Conservation (phyloP, 2,797 vertebrate species). For the Crocidura indochinensis region DNA sequence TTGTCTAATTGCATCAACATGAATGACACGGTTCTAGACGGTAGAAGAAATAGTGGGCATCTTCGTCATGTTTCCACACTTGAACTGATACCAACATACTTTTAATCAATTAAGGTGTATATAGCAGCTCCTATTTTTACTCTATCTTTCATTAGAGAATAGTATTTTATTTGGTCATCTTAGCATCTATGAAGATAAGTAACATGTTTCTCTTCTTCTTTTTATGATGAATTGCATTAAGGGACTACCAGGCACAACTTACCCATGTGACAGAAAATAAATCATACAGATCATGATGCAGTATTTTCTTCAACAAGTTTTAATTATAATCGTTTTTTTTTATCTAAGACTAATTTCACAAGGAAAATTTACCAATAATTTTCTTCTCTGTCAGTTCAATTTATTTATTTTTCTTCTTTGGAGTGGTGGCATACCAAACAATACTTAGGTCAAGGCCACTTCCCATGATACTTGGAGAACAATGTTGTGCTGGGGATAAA, state of each 20-base stretch:
- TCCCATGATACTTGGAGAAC: no score
- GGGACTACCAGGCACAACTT: not conserved
- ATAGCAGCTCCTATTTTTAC: not conserved
- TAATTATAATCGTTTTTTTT: no score
- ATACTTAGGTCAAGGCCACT: no score
- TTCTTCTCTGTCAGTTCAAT: no score
- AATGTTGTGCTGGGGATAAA: no score
- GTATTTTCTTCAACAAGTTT: not conserved
- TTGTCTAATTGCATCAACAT: not conserved
- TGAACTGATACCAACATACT: not conserved
- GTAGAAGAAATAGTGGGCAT: not conserved
- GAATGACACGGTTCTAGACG: not conserved
- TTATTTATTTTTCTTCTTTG: no score
- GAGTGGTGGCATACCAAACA: no score
- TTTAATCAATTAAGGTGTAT: not conserved
- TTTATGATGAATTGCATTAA: slow-evolving; percentile 6
- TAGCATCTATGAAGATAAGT: not conserved
- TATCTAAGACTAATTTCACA: no score
- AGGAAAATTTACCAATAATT: no score
- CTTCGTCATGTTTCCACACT: not conserved
- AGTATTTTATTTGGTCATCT: not conserved
- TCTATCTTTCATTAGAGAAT: not conserved
- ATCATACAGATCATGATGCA: not conserved
- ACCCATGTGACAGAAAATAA: slow-evolving; percentile 10
- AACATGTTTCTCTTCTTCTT: slow-evolving; percentile 12